Base-by-base conservation (phyloP, 1,140 invertebrate genomes). In the Rhyzopertha dominica region DNA sequence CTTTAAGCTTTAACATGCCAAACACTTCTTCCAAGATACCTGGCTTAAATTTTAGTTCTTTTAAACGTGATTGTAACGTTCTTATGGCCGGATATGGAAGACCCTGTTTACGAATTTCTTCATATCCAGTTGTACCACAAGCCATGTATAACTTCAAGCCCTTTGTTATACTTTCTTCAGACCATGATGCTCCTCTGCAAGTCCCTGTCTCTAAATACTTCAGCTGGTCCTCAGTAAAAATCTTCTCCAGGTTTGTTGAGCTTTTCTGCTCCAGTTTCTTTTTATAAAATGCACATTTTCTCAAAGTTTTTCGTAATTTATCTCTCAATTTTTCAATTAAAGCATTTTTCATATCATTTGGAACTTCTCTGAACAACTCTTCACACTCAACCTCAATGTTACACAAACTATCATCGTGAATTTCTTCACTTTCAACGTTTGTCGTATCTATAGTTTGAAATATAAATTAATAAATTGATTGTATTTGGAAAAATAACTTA, bases 11-110 rank as follows among this genome's bases (percentile, higher is more conserved):
- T 7, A 47, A 26, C 9, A 42, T 12, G n/a, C 17, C 10, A 42
- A 47, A 42, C 12, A 50, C 18, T 24, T 50, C 48, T 10, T 45
- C 18, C n/a, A 50, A n/a, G 1, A 45, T 26, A 50, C 37, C 48
- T 34, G 34, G 1, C 16, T 35, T 9, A 39, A 50, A 39, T 26
- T 50, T 50, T 8, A 50, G 9, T 13, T 24, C 20, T 20, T 16
- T 13, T 14, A 50, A 32, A 25, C 42, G 14, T 34, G 37, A 19
- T 24, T 50, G 48, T 3, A 45, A 18, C 18, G 47, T 49, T 23
- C 40, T 18, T 23, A 44, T 44, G 17, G 9, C 25, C 17, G 47
- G 47, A 18, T 17, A 40, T 16, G 48, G 48, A n/a, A 32, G 25
- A 2, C 40, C 34, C 28, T 50, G 48, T 9, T 16, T 31, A 5